A percentile compares a stretch with the other conserved stretches of the same genome.
Conservation (phyloP, 2,113 vertebrate species). For the Myrmecobius fasciatus region DNA sequence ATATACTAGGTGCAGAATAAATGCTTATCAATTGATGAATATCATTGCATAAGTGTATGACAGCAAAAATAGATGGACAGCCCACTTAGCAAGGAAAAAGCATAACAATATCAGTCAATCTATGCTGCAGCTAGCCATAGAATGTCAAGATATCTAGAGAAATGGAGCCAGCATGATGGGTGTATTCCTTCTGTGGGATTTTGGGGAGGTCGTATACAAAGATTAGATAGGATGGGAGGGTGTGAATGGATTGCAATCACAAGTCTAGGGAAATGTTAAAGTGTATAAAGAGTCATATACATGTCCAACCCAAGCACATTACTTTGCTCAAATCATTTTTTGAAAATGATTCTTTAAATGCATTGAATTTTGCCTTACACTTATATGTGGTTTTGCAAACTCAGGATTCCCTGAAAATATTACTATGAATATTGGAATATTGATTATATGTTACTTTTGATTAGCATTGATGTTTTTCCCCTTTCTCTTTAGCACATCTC, state of each 20-base stretch:
- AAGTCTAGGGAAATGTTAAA: not conserved
- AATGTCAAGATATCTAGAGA: not conserved
- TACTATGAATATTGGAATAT: fast-evolving
- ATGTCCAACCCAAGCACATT: not conserved
- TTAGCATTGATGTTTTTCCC: not conserved
- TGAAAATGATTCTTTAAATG: not conserved
- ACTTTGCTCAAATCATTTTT: not conserved
- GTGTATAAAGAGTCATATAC: not conserved
- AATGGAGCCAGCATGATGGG: not conserved
- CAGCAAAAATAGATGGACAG: not conserved
- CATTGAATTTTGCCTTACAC: not conserved
- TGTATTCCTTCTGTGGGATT: not conserved
- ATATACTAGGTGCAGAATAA: not conserved
- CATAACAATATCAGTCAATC: not conserved
- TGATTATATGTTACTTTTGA: not conserved
- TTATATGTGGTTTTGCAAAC: not conserved
- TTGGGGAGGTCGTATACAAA: not conserved
- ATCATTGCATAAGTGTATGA: not conserved
- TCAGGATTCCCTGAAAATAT: not conserved
- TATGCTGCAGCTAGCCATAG: not conserved
- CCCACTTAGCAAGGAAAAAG: not conserved
- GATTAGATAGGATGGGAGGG: not conserved
- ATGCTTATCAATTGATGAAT: not conserved
- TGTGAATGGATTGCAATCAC: not conserved
- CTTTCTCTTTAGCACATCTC: not conserved